phyloP scores from a whole-genome alignment of 2,113 vertebrate species.

The Tylochromis polylepis region DNA sequence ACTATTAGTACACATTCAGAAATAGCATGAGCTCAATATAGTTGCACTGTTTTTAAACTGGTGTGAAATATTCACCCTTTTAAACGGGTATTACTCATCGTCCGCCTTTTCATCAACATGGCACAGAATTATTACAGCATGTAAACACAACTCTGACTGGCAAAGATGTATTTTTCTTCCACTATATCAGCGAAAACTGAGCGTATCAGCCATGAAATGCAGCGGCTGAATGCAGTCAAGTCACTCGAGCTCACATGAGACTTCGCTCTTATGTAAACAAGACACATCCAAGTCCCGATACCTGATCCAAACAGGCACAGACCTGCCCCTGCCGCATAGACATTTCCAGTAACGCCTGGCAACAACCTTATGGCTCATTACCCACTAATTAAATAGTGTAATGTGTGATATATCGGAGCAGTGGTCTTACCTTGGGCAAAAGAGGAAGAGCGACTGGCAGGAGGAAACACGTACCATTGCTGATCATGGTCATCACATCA shows the following conservation, averaged over 20 bases:
- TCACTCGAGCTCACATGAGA: neutral
- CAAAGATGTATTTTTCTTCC: neutral
- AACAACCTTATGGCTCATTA: neutral
- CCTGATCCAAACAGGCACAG: neutral
- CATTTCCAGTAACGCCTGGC: neutral
- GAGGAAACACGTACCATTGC: neutral
- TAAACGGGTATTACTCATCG: neutral
- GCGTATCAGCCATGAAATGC: neutral
- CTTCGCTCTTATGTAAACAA: neutral
- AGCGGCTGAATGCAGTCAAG: neutral
- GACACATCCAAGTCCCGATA: neutral
- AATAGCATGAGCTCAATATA: neutral
- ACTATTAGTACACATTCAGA: neutral
- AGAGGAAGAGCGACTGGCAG: neutral
- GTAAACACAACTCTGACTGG: neutral
- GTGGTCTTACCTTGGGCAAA: slow-evolving; percentile 31
- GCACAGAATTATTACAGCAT: neutral
- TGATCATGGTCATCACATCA: slow-evolving; percentile 8
- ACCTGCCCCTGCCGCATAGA: neutral
- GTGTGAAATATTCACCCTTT: neutral
- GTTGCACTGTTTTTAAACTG: neutral
- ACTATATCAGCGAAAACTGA: neutral
- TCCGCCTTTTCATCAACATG: neutral
- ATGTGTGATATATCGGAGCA: neutral
- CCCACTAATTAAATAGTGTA: neutral